Evolutionary conservation across 2,888 invertebrate species (phyloP), one percentile per base, ranked within the genome.

Genomic region (Eilema griseolum): DNA sequence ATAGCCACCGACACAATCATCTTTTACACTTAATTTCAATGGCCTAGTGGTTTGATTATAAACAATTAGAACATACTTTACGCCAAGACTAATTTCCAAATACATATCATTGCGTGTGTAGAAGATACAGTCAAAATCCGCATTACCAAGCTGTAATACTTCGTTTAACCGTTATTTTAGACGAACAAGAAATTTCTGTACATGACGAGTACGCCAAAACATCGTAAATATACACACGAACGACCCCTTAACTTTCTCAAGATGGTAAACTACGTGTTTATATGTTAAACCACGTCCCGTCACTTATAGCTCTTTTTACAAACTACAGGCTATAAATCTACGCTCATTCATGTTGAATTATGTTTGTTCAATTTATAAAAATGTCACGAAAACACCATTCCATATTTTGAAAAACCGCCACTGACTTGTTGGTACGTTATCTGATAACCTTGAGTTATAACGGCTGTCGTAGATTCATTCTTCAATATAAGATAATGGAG

Each of bases 191-290:
- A 75, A 63, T 66, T 74, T 77, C 31, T 68, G 33, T 69, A 68
- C 66, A 69, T 69, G 73, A 74, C 71, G 76, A 81, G 71, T 76
- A 75, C 78, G 73, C 82, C 83, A 84, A 86, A 87, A 86, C 81
- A 82, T 86, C 85, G 83, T 89, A 85, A 89, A 81, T 74, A 82
- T 83, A 83, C 82, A 84, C 78, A 78, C 73, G 78, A 83, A 73
- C 83, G 85, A 87, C 86, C 84, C 82, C 84, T 83, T 82, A 83
- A 82, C 85, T 88, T 88, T 88, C 87, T 80, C 84, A 79, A 76
- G 79, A 74, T 81, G 78, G 79, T 85, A 83, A 83, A 80, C 77
- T 80, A 80, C 78, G 74, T 84, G 77, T 80, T 83, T 82, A 76
- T 75, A 74, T 76, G 72, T 75, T 74, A 71, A 67, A 66, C 78